Percentiles rank a stretch among this genome's conserved stretches.
These are phyloP conservation scores for Lamprologus lemairii DNA, from an alignment of 2,113 vertebrate genomes.

Conservation along the genomic window DNA sequence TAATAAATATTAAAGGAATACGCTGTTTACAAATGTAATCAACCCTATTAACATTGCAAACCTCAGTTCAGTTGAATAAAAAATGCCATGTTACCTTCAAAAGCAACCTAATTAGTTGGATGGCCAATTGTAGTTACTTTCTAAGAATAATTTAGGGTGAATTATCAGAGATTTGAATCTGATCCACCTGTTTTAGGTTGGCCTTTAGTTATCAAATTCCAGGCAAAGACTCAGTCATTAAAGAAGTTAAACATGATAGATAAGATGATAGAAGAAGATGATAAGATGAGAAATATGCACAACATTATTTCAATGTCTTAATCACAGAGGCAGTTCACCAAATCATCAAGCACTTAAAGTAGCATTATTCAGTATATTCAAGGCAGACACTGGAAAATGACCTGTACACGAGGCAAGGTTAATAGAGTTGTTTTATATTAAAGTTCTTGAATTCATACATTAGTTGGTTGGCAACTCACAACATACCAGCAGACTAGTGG, in stretches of 20 bases:
- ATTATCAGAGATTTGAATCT: background rate
- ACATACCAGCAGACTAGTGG: background rate
- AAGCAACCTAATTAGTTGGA: background rate
- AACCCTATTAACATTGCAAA: background rate
- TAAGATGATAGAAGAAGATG: background rate
- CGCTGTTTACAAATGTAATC: background rate
- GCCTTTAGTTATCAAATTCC: background rate
- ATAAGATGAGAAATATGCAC: background rate
- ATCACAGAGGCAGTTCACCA: background rate
- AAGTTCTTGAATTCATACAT: background rate
- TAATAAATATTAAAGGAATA: background rate
- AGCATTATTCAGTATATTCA: background rate
- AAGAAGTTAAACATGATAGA: background rate
- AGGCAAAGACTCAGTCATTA: background rate
- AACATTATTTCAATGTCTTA: background rate
- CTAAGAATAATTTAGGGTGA: background rate
- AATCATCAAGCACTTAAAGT: background rate
- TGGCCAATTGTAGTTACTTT: background rate
- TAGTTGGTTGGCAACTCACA: background rate
- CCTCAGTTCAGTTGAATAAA: background rate
- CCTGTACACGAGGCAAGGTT: background rate
- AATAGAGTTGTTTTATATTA: background rate
- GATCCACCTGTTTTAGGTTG: background rate
- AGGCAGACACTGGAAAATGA: background rate
- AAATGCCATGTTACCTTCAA: background rate